Conservation (phyloP, 2,888 invertebrate species). For the Heliothis peltigera region DNA sequence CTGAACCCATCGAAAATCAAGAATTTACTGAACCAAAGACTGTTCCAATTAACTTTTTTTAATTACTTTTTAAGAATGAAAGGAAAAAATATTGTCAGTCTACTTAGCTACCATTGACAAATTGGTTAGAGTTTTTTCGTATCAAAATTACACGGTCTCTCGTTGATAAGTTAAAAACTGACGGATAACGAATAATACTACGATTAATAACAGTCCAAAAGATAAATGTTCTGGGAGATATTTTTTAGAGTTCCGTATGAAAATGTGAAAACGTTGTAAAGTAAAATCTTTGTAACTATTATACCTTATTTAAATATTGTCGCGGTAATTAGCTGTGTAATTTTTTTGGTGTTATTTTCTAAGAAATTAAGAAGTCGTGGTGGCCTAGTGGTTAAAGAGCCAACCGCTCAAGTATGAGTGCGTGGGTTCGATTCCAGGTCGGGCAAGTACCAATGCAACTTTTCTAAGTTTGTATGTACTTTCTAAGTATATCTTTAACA, state of each 20-base stretch:
- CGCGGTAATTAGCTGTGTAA: no score
- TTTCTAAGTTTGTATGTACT: no score
- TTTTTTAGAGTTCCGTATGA: constrained; percentile 34
- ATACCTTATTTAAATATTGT: no score
- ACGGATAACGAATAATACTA: constrained; percentile 75
- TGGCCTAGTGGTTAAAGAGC: no score
- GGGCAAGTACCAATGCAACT: no score
- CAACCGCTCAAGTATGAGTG: no score
- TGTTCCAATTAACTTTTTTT: constrained; percentile 74
- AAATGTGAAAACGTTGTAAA: neutral
- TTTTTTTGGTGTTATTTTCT: no score
- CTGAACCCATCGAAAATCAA: constrained; percentile 43
- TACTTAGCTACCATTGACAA: constrained; percentile 72
- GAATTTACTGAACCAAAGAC: constrained; percentile 56
- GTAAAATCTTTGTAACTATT: neutral
- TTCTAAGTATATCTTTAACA: no score
- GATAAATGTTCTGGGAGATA: constrained; percentile 65
- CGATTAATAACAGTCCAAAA: constrained; percentile 75
- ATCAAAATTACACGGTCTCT: constrained; percentile 71
- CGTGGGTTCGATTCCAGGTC: no score
- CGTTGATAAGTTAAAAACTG: constrained; percentile 72
- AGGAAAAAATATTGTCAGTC: constrained; percentile 71
- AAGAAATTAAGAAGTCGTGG: no score
- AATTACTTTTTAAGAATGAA: constrained; percentile 66
- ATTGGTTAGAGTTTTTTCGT: constrained; percentile 69